These are phyloP conservation scores for Laspeyria flexula DNA, from an alignment of 2,888 invertebrate genomes.

Conservation along the genomic window DNA sequence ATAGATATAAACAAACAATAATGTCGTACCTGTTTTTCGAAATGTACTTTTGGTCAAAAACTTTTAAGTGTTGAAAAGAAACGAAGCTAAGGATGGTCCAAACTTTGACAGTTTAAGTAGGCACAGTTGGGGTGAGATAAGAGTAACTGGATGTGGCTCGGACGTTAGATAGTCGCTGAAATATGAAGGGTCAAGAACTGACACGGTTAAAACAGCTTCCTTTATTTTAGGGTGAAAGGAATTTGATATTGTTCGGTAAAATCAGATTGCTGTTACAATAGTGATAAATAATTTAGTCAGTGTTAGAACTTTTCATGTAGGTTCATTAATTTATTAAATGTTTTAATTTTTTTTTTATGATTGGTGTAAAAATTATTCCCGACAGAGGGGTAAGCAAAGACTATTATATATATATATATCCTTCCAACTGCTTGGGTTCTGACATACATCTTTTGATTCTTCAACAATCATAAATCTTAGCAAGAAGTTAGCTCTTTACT, in stretches of 20 bases:
- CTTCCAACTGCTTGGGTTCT: no score
- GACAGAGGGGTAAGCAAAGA: no score
- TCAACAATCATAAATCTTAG: no score
- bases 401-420: no score
- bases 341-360: no score
- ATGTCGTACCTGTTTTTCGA: slow-evolving; percentile 34
- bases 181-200: slow-evolving; percentile 44
- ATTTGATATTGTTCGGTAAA: neutral
- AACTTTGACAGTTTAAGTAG: slow-evolving; percentile 60
- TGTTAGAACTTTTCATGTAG: neutral
- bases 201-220: slow-evolving; percentile 24
- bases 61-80: slow-evolving; percentile 51
- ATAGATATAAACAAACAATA: slow-evolving; percentile 6
- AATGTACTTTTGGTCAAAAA: slow-evolving; percentile 20
- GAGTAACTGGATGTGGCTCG: slow-evolving; percentile 39
- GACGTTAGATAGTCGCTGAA: slow-evolving; percentile 38
- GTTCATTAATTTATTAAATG: no score
- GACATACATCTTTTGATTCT: no score
- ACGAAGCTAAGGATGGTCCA: slow-evolving; percentile 41
- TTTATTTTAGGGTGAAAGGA: neutral
- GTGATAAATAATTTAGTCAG: neutral
- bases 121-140: slow-evolving; percentile 37
- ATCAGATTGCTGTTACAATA: no score
- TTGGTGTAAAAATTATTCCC: no score
- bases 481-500: no score